Conservation (phyloP, 2,113 vertebrate genomes). For the Dromaius novaehollandiae region DNA sequence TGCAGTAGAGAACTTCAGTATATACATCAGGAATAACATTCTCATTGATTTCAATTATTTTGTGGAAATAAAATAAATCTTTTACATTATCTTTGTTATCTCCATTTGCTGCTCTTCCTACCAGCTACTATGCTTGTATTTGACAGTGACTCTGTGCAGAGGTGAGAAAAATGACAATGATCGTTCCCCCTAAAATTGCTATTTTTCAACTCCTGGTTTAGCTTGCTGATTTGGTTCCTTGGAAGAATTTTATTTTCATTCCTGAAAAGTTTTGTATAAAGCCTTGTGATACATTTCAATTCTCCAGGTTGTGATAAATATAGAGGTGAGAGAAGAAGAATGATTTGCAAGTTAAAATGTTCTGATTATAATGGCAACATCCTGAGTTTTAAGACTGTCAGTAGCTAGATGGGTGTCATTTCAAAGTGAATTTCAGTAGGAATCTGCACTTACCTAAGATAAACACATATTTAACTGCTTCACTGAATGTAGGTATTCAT, state of each 20-base stretch:
- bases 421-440: not conserved
- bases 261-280: not conserved
- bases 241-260: not conserved
- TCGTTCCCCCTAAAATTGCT: not conserved
- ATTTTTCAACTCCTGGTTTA: not conserved
- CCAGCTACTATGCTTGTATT: not conserved
- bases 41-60: not conserved
- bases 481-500: not conserved
- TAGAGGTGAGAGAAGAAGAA: not conserved
- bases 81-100: not conserved
- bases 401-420: not conserved
- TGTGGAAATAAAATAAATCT: not conserved
- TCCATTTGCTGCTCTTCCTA: not conserved
- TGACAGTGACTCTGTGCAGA: conserved; percentile 6
- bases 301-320: not conserved
- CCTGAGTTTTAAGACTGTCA: not conserved
- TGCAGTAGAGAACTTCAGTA: not conserved
- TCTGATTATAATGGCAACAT: not conserved
- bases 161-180: conserved; percentile 13
- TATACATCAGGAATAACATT: not conserved
- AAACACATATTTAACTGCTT: not conserved
- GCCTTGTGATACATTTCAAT: not conserved
- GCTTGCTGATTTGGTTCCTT: not conserved
- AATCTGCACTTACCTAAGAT: not conserved
- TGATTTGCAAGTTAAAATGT: not conserved